A percentile compares a stretch with the other conserved stretches of the same genome.
phyloP scores from a whole-genome alignment of 2,113 vertebrate species.

The Mandrillus leucophaeus region DNA sequence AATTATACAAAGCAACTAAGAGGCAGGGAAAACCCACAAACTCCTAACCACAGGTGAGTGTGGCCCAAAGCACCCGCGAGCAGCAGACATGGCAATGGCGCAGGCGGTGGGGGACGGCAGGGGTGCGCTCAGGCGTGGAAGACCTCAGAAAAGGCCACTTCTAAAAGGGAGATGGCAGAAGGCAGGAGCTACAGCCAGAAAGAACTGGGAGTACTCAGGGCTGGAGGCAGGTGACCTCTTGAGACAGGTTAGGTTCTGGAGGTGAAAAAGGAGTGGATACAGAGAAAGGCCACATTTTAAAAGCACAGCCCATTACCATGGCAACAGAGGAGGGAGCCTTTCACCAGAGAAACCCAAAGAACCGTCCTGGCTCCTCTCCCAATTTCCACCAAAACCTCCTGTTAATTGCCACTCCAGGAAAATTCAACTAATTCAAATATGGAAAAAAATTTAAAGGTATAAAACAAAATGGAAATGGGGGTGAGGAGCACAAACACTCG shows the following conservation, averaged over 20 bases:
- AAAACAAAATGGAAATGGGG: background rate
- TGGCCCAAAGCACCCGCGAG: background rate
- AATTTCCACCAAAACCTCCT: background rate
- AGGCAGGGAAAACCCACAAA: too few relatives aligned
- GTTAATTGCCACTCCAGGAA: background rate
- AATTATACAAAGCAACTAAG: too few relatives aligned
- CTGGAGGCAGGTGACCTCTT: background rate
- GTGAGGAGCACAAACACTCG: background rate
- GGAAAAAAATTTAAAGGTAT: background rate
- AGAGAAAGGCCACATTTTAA: background rate
- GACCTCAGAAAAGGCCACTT: background rate
- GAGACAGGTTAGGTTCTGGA: background rate
- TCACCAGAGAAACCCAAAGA: background rate
- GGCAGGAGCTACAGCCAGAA: background rate
- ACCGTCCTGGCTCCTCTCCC: conserved; percentile 6
- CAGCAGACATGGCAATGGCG: background rate
- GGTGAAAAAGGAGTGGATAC: background rate
- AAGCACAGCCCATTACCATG: background rate
- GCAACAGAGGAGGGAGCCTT: background rate
- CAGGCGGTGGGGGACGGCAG: background rate
- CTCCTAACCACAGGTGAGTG: too few relatives aligned
- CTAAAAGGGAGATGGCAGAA: background rate
- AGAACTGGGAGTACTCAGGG: background rate
- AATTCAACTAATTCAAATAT: background rate
- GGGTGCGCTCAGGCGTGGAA: accelerated